Evolutionary conservation across 2,113 vertebrate species (phyloP), one percentile per base, ranked within the genome.

Genomic region (Lamprotornis superbus): DNA sequence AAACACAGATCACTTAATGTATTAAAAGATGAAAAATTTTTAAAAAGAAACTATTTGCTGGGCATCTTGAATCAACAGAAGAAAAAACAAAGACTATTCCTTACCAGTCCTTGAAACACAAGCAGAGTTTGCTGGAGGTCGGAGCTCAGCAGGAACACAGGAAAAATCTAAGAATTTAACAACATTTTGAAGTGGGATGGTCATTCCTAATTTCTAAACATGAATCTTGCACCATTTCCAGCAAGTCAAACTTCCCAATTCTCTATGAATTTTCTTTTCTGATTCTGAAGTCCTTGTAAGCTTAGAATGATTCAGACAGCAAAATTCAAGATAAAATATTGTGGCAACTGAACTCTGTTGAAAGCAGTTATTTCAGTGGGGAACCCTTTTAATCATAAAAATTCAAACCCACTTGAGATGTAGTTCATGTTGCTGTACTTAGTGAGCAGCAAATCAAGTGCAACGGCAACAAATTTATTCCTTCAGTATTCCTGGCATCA

Each of bases 41-140:
- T 3, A 13, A 25, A 15, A 56, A 40, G 0, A 19, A 82, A 46
- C 18, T 24, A 40, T 33, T 67, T 78, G 8, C 22, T 64, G 5
- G 7, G 6, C 30, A 64, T 59, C 42, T 46, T 35, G 4, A 83
- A 86, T 35, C 16, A 77, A 47, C 0, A 87, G 4, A 60, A 15
- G 6, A 27, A 90, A 82, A 50, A 1, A 9, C n/a, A n/a, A 52
- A 77, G 23, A 42, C 4, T 24, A 25, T 6, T 84, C 68, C 96
- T 96, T 98, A 99, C 99, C 73, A 50, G 95, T 76, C 97, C 98
- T 98, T 67, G 97, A 96, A 92, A 94, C 31, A 40, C 61, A 83
- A 15, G 31, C 18, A 35, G 87, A 68, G 53, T 87, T 95, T 78
- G 91, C 46, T 71, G 89, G 56, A 70, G 82, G 61, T 42, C 78